phyloP scores from a whole-genome alignment of 2,113 vertebrate genomes.

The Apus apus region DNA sequence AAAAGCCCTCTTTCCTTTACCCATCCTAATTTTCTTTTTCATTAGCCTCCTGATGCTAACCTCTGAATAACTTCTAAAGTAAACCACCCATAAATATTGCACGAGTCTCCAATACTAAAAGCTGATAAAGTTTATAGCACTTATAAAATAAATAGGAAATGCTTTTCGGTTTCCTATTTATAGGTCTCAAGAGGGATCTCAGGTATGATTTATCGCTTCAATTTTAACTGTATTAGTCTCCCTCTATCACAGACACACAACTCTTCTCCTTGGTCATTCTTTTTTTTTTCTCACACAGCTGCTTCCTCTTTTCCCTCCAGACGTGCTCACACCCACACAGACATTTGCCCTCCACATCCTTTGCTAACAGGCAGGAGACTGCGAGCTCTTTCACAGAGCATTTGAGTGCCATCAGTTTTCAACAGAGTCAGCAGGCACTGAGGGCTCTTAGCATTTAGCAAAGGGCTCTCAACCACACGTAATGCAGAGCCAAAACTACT shows the following conservation, averaged over 20 bases:
- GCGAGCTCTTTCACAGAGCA: not conserved
- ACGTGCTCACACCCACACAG: conserved; percentile 46
- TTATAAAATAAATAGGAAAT: conserved; percentile 85
- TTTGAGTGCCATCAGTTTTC: conserved; percentile 43
- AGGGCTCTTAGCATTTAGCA: conserved; percentile 30
- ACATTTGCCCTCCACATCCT: conserved; percentile 60
- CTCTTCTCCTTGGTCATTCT: conserved; percentile 34
- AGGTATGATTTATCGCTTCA: conserved; percentile 82
- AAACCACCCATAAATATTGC: conserved; percentile 81
- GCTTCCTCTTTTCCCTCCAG: conserved; percentile 54
- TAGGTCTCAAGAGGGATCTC: conserved; percentile 71
- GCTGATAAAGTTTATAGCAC: conserved; percentile 83
- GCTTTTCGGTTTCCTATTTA: conserved; percentile 82
- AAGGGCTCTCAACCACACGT: not conserved
- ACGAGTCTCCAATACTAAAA: conserved; percentile 79
- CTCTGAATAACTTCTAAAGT: conserved; percentile 78
- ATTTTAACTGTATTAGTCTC: conserved; percentile 75
- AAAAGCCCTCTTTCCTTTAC: conserved; percentile 63
- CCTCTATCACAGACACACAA: conserved; percentile 24
- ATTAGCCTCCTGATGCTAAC: conserved; percentile 74
- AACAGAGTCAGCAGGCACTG: conserved; percentile 44
- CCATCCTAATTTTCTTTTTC: conserved; percentile 75
- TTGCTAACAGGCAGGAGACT: conserved; percentile 33
- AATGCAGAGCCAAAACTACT: conserved; percentile 30
- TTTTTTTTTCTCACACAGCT: conserved; percentile 42